Percentiles rank a stretch among this genome's conserved stretches.
phyloP scores from a whole-genome alignment of 2,797 vertebrate species.

The Molossus alvarezi region DNA sequence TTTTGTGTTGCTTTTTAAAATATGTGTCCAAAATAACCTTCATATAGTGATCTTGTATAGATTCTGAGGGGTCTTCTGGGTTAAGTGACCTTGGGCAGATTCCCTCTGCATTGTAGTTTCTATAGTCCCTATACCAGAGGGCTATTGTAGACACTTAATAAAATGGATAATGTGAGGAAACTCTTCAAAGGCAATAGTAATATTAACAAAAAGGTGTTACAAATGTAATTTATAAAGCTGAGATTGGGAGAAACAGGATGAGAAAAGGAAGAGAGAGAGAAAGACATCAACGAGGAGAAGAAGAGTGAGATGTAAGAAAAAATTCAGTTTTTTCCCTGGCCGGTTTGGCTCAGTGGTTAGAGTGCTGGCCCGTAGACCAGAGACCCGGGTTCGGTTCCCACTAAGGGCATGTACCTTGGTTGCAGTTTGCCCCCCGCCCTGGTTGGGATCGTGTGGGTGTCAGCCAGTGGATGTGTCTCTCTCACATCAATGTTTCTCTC shows the following conservation, averaged over 20 bases:
- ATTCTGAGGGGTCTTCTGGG: background rate
- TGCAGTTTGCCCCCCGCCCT: no score
- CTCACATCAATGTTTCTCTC: no score
- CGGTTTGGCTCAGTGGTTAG: no score
- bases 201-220: background rate
- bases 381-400: no score
- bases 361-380: accelerated
- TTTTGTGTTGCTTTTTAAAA: slow-evolving; percentile 6
- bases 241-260: background rate
- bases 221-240: slow-evolving; percentile 12
- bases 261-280: background rate
- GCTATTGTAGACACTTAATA: background rate
- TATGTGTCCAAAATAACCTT: background rate
- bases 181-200: background rate
- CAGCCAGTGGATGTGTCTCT: no score
- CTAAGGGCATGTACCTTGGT: no score
- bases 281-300: background rate
- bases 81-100: background rate
- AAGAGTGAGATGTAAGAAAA: background rate
- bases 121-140: background rate
- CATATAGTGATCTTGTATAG: background rate
- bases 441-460: no score
- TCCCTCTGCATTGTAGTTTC: slow-evolving; percentile 16
- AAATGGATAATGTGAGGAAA: background rate
- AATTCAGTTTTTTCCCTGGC: background rate